Base-by-base conservation (phyloP, 2,113 vertebrate species). In the Lophius piscatorius region DNA sequence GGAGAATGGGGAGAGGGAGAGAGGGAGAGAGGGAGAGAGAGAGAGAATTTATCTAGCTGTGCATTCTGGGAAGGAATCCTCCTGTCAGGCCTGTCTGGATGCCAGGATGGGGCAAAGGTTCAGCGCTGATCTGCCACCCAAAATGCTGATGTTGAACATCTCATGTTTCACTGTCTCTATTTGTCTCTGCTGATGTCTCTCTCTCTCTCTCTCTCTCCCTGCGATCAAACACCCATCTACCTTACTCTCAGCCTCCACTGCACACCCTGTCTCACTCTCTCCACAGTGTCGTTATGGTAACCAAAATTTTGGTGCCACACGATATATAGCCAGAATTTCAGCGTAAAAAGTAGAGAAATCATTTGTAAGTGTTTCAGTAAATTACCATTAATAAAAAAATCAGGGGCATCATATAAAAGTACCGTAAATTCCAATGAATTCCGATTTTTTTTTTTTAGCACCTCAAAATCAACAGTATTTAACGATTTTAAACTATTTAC, bases 101-200 rank as follows among this genome's bases (percentile, higher is more conserved):
- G 39, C 54, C 59, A 17, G 49, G 54, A 52, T 2, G 42, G 69
- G 79, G 70, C 23, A 62, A 68, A 71, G 33, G 81, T 28, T 81
- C 80, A 70, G 26, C 10, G 35, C 55, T 12, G 49, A 78, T 57
- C 76, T 60, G 59, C 42, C 69, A 61, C 29, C 14, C 4, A 74
- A 76, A 64, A 50, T 71, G 82, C 75, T 85, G 82, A 87, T 33
- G 70, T 59, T 14, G 0, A 48, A 57, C 62, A 38, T 70, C 61
- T 69, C 29, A 0, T 10, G 11, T 63, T 42, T 55, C 67, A 22
- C 23, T 38, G 22, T 40, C 35, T 31, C 13, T 49, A 5, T 40
- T 39, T n/a, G n/a, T n/a, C n/a, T n/a, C n/a, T n/a, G n/a, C n/a
- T n/a, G n/a, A n/a, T n/a, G n/a, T 46, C 3, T 29, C 41, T 44